phyloP scores from a whole-genome alignment of 2,888 invertebrate species.

The Sialis fuliginosa region DNA sequence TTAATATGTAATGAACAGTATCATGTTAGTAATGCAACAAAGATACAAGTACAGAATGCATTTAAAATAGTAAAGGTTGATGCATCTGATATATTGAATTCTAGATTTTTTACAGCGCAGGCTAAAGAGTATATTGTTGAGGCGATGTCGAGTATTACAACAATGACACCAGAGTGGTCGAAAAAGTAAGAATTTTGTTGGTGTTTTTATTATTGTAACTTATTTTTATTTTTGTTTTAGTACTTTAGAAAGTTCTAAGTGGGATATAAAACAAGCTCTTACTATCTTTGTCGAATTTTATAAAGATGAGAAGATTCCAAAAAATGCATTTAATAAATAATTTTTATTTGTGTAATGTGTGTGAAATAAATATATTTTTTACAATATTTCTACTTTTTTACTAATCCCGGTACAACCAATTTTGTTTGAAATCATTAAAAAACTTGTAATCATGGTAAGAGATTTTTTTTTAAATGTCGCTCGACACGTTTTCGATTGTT shows the following conservation, averaged over 20 bases:
- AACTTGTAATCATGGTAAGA: no score
- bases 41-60: conserved; percentile 15
- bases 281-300: conserved; percentile 26
- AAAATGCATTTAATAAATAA: conserved; percentile 13
- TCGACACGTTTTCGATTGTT: no score
- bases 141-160: conserved; percentile 17
- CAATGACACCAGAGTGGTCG: conserved; percentile 19
- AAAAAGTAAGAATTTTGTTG: conserved; percentile 16
- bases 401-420: no score
- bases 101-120: conserved; percentile 9
- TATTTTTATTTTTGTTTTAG: conserved; percentile 23
- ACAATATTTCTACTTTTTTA: no score
- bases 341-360: no score
- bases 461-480: no score
- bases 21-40: conserved; percentile 35
- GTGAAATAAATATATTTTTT: no score
- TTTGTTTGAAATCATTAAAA: no score
- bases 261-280: conserved; percentile 38
- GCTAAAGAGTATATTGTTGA: conserved; percentile 17
- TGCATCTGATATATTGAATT: conserved; percentile 8
- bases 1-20: conserved; percentile 49
- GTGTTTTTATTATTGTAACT: not conserved
- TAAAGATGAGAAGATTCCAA: conserved; percentile 21
- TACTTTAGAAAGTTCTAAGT: conserved; percentile 42
- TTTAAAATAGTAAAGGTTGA: conserved; percentile 15